Conservation (phyloP, 2,888 invertebrate species). For the Parascotia fuliginaria region DNA sequence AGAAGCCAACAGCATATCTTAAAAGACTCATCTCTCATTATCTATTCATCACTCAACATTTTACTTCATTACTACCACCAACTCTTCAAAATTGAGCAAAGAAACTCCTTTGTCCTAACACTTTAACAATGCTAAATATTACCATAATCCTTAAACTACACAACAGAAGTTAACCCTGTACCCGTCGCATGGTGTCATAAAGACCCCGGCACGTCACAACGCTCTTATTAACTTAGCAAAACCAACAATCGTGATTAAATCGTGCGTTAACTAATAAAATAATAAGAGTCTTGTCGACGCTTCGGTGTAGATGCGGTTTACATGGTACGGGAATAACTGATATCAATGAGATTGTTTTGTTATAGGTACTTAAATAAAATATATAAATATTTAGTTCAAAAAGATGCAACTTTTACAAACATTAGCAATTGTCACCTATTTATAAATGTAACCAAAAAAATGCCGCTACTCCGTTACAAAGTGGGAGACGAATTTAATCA, state of each 20-base stretch:
- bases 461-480: no score
- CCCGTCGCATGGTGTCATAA: slow-evolving; percentile 28
- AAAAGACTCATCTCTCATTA: neutral
- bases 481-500: no score
- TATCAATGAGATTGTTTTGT: no score
- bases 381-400: no score
- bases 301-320: slow-evolving; percentile 53
- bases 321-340: slow-evolving; percentile 46
- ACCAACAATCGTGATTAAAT: slow-evolving; percentile 86
- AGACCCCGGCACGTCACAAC: slow-evolving; percentile 41
- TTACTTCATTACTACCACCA: slow-evolving; percentile 5
- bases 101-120: slow-evolving; percentile 1
- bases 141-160: slow-evolving; percentile 23
- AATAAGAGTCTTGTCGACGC: slow-evolving; percentile 77
- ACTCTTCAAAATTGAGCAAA: neutral
- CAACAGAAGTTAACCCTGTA: slow-evolving; percentile 27
- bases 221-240: slow-evolving; percentile 83
- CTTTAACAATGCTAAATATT: neutral
- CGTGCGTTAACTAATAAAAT: slow-evolving; percentile 85
- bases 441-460: no score
- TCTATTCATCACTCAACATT: neutral
- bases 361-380: no score
- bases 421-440: no score
- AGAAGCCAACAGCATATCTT: no score
- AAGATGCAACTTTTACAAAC: no score